A percentile compares a stretch with the other conserved stretches of the same genome.
Conservation (phyloP, 2,888 invertebrate species). For the Diarsia mendica region DNA sequence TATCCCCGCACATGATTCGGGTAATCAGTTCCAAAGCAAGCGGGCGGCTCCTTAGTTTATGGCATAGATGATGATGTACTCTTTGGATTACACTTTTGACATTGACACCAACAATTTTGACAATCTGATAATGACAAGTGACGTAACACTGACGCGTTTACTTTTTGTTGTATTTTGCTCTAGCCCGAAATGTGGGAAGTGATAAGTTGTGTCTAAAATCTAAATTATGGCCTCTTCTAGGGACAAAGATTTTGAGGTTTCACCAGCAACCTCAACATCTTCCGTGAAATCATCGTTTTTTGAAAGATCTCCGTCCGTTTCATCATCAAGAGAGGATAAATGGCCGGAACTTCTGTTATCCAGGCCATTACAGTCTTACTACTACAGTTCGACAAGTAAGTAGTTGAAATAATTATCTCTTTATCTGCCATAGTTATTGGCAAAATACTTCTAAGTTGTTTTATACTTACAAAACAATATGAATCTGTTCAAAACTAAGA, state of each 20-base stretch:
- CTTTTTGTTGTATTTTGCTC: constrained; percentile 63
- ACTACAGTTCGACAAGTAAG: constrained; percentile 85
- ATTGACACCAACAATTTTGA: constrained; percentile 8
- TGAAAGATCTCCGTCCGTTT: constrained; percentile 83
- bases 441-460: neutral
- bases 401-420: constrained; percentile 52
- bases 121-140: constrained; percentile 22
- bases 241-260: constrained; percentile 78
- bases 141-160: constrained; percentile 58
- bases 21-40: too few relatives aligned
- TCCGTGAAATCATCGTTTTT: constrained; percentile 79
- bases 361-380: constrained; percentile 85
- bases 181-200: constrained; percentile 71
- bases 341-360: constrained; percentile 89
- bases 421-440: neutral
- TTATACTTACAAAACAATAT: neutral
- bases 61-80: too few relatives aligned
- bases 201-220: constrained; percentile 65
- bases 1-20: too few relatives aligned
- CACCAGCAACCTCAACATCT: constrained; percentile 81
- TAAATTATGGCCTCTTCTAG: constrained; percentile 82
- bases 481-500: neutral
- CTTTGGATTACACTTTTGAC: constrained; percentile 1
- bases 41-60: too few relatives aligned
- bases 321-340: constrained; percentile 84